Evolutionary conservation across 2,797 vertebrate species (phyloP).

Genomic region (Pygocentrus nattereri): DNA sequence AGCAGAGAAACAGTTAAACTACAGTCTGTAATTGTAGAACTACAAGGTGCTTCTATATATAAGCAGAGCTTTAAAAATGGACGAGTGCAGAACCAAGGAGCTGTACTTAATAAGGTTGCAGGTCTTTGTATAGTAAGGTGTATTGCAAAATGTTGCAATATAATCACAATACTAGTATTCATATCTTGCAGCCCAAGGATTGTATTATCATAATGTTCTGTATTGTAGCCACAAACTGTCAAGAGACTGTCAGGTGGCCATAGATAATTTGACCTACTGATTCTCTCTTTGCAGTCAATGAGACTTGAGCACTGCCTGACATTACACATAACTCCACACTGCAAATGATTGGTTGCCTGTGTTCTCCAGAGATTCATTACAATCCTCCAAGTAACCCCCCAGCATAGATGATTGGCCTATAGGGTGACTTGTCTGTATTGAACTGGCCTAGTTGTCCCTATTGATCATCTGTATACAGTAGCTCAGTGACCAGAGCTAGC

Average conservation of each 20-base stretch:
- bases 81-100: no score
- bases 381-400: slow-evolving; percentile 10
- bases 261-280: background rate
- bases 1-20: no score
- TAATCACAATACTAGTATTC: no score
- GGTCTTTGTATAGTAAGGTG: no score
- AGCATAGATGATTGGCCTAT: slow-evolving; percentile 23
- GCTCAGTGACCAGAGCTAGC: slow-evolving; percentile 22
- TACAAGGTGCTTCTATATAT: no score
- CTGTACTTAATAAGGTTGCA: no score
- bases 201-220: background rate
- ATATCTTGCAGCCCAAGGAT: no score
- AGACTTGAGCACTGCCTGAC: background rate
- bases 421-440: slow-evolving; percentile 39
- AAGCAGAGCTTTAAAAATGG: no score
- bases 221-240: background rate
- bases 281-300: background rate
- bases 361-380: slow-evolving; percentile 19
- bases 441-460: slow-evolving; percentile 34
- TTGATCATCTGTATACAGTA: slow-evolving; percentile 44
- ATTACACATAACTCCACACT: background rate
- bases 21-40: no score
- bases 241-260: background rate
- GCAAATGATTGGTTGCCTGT: slow-evolving; percentile 1
- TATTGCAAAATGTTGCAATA: no score